Base-by-base conservation (phyloP, 2,888 invertebrate species). In the Metacarcinus magister region DNA sequence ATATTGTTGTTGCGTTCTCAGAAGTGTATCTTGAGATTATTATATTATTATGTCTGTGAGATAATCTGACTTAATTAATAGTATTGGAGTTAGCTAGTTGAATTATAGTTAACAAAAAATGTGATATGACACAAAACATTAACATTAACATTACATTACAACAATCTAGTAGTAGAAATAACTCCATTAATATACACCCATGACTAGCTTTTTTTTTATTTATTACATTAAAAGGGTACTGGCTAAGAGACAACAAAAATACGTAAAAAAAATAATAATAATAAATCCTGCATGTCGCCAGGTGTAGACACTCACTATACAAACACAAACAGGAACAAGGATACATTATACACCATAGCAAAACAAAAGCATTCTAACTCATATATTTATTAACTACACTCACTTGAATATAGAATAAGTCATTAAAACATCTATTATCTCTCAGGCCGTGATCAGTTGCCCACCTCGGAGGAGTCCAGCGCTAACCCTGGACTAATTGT, bases 401-500 rank as follows among this genome's bases (percentile, higher is more conserved):
- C 39, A 2, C 39, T 39, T 39, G 0, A 39, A 39, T 19, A 54
- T 10, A 54, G 23, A 2, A 82, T 0, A 28, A 10, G 5, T 16
- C 8, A 28, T 10, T 87, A 16, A 87, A 13, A 39, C 32, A n/a
- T n/a, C 7, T 43, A 19, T 48, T 28, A 39, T 75, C 23, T 93
- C 75, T 46, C 96, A 96, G 96, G 93, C 87, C 89, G 43, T 75
- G 67, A 89, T 32, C 23, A 7, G 0, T 28, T n/a, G n/a, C 46
- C 44, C n/a, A n/a, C n/a, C n/a, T n/a, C n/a, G n/a, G n/a, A n/a
- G 19, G 32, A 82, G 16, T 10, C 92, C 3, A 94, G 95, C 5
- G 48, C 93, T 23, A 93, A 95, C 19, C 43, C 48, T 16, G 96
- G 96, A 10, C 23, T 96, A 67, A 96, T 96, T 67, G 82, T 93